Evolutionary conservation across 1,140 invertebrate genomes (phyloP), one percentile per base, ranked within the genome.

Genomic region (Philopotamus ludificatus): DNA sequence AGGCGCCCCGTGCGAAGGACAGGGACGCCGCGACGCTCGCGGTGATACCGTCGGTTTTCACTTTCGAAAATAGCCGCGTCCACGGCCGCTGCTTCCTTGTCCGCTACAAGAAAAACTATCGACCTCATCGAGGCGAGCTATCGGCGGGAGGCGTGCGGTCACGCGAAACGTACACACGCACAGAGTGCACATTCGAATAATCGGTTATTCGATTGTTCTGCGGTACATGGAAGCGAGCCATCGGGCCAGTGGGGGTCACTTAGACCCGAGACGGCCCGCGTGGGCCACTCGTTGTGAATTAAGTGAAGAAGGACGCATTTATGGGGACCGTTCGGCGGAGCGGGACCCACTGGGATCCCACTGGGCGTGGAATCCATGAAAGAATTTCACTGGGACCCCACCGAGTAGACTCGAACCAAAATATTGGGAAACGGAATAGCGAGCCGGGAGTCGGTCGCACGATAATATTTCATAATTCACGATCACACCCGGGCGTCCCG

Each of bases 191-290:
- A n/a, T n/a, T n/a, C n/a, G n/a, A n/a, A n/a, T 34, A 34, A 34
- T 34, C 12, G 28, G 18, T 47, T 47, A 16, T 15, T 8, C 18
- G n/a, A 20, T 47, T 47, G 8, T 47, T 16, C 18, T 47, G 18
- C 18, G 8, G 15, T 20, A 20, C 15, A 20, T 47, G 4, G 21
- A 50, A 18, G 10, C 65, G 65, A 62, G 58, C 57, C 60, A 45
- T 9, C 23, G 10, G 15, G 58, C 16, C 66, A 69, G 73, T 73
- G 60, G 72, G 74, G 72, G 74, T 75, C 76, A 76, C 74, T 75
- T 77, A 71, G 71, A 73, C 67, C 74, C 65, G 16, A 55, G 28
- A 12, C 54, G 72, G 71, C 67, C 74, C 65, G 16, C 45, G 28
- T 10, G 55, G 72, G 71, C 70, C 72, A 34, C 50, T 54, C 54